phyloP scores from a whole-genome alignment of 2,888 invertebrate species.

The Macropis europaea region DNA sequence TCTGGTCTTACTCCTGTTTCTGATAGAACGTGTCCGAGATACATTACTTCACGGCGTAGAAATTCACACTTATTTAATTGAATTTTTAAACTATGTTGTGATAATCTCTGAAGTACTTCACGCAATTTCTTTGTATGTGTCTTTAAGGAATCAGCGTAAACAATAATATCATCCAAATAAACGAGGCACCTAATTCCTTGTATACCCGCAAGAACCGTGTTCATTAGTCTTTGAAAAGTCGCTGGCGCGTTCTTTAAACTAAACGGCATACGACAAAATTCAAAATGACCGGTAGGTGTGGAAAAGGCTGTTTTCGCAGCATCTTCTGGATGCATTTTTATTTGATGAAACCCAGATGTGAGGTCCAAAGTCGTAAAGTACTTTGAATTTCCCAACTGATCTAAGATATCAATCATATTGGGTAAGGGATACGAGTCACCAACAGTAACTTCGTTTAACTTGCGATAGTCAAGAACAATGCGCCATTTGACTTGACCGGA shows the following conservation, averaged over 20 bases:
- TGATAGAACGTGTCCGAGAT: no score
- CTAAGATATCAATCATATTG: slow-evolving; percentile 58
- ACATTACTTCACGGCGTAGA: no score
- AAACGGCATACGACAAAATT: slow-evolving; percentile 61
- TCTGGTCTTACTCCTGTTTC: no score
- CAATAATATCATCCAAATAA: slow-evolving; percentile 74
- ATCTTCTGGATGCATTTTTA: slow-evolving; percentile 61
- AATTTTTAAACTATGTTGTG: slow-evolving; percentile 63
- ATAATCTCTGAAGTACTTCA: no score
- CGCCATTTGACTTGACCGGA: no score
- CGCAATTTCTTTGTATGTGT: slow-evolving; percentile 56
- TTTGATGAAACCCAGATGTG: slow-evolving; percentile 70
- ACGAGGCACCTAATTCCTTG: slow-evolving; percentile 67
- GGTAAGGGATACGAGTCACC: slow-evolving; percentile 43
- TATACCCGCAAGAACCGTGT: slow-evolving; percentile 63
- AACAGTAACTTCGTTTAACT: slow-evolving; percentile 33
- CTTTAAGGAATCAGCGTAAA: slow-evolving; percentile 60
- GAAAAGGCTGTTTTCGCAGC: slow-evolving; percentile 67
- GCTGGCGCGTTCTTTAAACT: slow-evolving; percentile 63
- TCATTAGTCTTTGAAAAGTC: slow-evolving; percentile 69
- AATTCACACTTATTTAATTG: no score
- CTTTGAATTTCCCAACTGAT: slow-evolving; percentile 60
- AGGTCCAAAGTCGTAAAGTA: slow-evolving; percentile 63
- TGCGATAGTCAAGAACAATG: slow-evolving; percentile 38
- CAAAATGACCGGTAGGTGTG: slow-evolving; percentile 56